phyloP scores from a whole-genome alignment of 2,797 vertebrate species.

The Corythornis leucogaster region DNA sequence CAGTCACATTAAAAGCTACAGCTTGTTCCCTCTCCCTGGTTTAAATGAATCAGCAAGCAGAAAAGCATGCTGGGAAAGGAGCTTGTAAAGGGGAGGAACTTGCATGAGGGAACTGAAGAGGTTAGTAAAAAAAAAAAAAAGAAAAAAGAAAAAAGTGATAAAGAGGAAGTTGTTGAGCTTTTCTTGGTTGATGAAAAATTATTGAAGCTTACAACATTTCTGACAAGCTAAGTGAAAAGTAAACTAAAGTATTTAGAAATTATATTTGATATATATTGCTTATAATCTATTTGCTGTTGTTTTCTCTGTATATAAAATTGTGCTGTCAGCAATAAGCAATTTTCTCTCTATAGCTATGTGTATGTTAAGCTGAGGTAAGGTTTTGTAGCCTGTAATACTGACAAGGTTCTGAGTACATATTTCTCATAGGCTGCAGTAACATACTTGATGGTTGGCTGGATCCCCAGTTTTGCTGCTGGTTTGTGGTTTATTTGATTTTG shows the following conservation, averaged over 20 bases:
- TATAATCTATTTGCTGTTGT: background rate
- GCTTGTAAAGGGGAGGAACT: background rate
- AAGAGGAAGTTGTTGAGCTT: background rate
- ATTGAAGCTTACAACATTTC: fast-evolving
- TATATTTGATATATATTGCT: background rate
- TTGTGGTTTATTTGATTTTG: background rate
- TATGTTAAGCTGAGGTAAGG: background rate
- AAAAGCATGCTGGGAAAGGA: conserved; percentile 17
- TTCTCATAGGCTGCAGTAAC: background rate
- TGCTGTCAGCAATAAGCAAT: background rate
- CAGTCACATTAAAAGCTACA: background rate
- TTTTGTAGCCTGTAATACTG: background rate
- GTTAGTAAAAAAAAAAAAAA: background rate
- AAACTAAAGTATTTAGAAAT: background rate
- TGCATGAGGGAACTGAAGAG: background rate
- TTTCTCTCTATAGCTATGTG: background rate
- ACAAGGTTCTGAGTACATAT: background rate
- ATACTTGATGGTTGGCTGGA: background rate
- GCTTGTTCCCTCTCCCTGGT: background rate
- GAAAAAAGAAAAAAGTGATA: too few relatives aligned
- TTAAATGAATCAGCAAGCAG: conserved; percentile 48
- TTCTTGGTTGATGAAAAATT: background rate
- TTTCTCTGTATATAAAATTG: background rate
- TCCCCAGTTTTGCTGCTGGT: background rate
- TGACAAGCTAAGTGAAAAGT: background rate